Evolutionary conservation across 2,113 vertebrate species (phyloP), one percentile per base, ranked within the genome.

Genomic region (Benitochromis conjunctus): DNA sequence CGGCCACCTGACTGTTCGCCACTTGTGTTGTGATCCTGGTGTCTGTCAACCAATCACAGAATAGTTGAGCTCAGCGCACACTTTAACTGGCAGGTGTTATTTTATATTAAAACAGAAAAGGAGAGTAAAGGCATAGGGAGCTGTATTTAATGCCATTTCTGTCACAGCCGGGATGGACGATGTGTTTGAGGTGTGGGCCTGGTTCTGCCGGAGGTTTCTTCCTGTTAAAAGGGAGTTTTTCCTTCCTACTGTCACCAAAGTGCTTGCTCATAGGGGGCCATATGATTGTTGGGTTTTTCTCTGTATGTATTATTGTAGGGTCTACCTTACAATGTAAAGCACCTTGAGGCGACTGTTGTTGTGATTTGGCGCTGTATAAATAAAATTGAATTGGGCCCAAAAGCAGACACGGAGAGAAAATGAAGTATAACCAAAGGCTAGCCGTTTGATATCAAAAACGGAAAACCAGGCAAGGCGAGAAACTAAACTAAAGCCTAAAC

Each of bases 41-140:
- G 60, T 64, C 34, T 4, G 3, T 38, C 19, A 38, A 0, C 60
- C 60, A 64, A 21, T 64, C 18, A 34, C 19, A 64, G 12, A 46
- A 46, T 46, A 46, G 10, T 46, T 13, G 12, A 13, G 31, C 19
- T 38, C 2, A 64, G 18, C 21, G 34, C 60, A 38, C 60, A 64
- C 29, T 38, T 38, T 64, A 64, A 36, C 38, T 4, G 1, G 0
- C 60, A 38, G 10, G 18, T 21, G 60, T 9, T n/a, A 1, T 12
- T 34, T 62, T 62, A 6, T 31, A 10, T 19, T 19, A 10, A 34
- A 62, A 9, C 0, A 1, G 58, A 34, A 62, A 62, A 6, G 57
- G 57, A 31, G 3, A 34, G 29, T 9, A 31, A 34, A 34, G 57
- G 0, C 29, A 60, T 19, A 19, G 58, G 29, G 1, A 62, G 16